phyloP scores from a whole-genome alignment of 2,888 invertebrate species.

The Dryadula phaetusa region DNA sequence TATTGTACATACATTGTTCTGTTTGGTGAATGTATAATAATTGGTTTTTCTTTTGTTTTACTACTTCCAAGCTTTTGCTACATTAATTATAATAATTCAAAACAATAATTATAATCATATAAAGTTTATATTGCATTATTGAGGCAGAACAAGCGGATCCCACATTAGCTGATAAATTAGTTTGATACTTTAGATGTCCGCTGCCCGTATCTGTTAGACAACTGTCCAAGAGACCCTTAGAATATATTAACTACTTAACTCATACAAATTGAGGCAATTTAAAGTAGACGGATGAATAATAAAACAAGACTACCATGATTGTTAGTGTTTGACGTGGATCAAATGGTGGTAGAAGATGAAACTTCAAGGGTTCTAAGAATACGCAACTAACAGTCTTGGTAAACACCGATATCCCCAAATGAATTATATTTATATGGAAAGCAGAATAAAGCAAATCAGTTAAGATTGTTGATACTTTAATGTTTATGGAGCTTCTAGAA shows the following conservation, averaged over 20 bases:
- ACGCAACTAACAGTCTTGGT: neutral
- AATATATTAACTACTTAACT: slow-evolving; percentile 44
- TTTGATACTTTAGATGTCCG: slow-evolving; percentile 35
- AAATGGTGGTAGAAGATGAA: slow-evolving; percentile 25
- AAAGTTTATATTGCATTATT: slow-evolving; percentile 6
- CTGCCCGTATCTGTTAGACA: slow-evolving; percentile 42
- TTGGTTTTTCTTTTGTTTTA: too few relatives aligned
- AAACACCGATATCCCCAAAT: too few relatives aligned
- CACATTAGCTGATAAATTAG: slow-evolving; percentile 34
- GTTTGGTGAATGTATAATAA: too few relatives aligned
- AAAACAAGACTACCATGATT: slow-evolving; percentile 43
- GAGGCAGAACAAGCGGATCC: slow-evolving; percentile 11
- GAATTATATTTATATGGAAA: too few relatives aligned
- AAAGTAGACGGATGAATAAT: slow-evolving; percentile 45
- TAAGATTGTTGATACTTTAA: too few relatives aligned
- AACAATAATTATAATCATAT: neutral
- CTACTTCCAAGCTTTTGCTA: too few relatives aligned
- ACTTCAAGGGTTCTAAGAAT: slow-evolving; percentile 30
- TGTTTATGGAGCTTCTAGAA: too few relatives aligned
- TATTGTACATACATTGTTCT: too few relatives aligned
- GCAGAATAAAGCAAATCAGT: too few relatives aligned
- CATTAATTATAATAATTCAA: too few relatives aligned
- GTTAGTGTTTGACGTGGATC: slow-evolving; percentile 39
- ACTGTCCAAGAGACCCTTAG: slow-evolving; percentile 43
- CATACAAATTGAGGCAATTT: slow-evolving; percentile 44